These are phyloP conservation scores for Ciconia maguari DNA, from an alignment of 2,113 vertebrate species.

Conservation along the genomic window DNA sequence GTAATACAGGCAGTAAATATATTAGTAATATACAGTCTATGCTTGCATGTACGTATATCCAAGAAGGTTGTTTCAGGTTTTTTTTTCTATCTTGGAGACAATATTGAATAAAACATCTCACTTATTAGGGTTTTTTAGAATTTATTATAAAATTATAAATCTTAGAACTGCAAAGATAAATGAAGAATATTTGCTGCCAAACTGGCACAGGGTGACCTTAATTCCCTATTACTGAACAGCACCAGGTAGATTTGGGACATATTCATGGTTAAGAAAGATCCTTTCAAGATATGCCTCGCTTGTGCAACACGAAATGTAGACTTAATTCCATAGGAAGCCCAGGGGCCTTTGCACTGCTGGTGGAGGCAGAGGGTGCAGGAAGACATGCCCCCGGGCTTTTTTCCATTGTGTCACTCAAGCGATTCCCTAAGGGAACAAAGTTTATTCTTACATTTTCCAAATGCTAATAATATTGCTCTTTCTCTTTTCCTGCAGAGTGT, in stretches of 20 bases:
- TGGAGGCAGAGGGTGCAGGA: background rate
- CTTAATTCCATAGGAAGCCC: background rate
- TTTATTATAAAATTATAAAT: background rate
- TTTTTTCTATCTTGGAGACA: background rate
- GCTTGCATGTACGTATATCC: background rate
- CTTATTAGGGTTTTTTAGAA: background rate
- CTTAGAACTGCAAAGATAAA: background rate
- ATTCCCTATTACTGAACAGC: background rate
- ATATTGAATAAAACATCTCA: background rate
- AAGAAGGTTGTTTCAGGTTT: background rate
- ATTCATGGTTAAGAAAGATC: background rate
- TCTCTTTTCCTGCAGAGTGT: background rate
- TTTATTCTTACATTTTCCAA: slow-evolving; percentile 3
- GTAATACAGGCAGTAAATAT: background rate
- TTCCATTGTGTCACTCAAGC: slow-evolving; percentile 34
- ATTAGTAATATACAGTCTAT: background rate
- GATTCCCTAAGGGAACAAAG: background rate
- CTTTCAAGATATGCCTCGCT: background rate
- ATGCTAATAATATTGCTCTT: background rate
- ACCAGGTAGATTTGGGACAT: background rate
- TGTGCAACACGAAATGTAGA: background rate
- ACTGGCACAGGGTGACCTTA: background rate
- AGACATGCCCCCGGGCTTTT: background rate
- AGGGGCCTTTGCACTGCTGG: background rate
- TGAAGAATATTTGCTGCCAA: background rate